Evolutionary conservation across 1,140 invertebrate genomes (phyloP), one percentile per base, ranked within the genome.

Genomic region (Pseudomyrmex dendroicus): DNA sequence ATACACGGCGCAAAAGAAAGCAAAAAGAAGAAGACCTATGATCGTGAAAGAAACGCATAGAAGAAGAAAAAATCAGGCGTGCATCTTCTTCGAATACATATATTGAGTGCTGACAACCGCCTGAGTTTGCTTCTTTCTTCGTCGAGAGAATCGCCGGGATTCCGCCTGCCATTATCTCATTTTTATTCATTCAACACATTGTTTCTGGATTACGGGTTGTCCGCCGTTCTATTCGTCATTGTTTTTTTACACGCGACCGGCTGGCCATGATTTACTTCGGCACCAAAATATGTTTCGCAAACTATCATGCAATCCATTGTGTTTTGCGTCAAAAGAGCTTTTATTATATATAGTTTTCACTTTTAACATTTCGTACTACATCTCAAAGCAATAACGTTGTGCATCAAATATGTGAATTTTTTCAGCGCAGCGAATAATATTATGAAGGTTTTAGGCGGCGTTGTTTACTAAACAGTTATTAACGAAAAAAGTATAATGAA

Each of bases 141-240:
- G 61, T 57, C 44, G 74, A 59, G 54, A 46, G 76, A 76, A 73
- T 59, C 54, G 64, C 70, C 64, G 73, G 25, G 66, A 59, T 46
- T 5, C 70, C 77, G 54, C 61, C 78, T 85, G 84, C 78, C 62
- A 90, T 90, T 89, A 90, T 90, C 85, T 89, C 89, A 89, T 86
- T 90, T 90, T 90, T 90, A 90, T 90, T 90, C 89, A 90, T 89
- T 89, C 87, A 70, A 84, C 82, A 87, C 89, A 90, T 90, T 90
- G 89, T 90, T 90, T 89, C 87, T 90, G 85, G 80, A 90, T 90
- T 90, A 88, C 82, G 74, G 89, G 87, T 86, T 90, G 87, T 87
- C 86, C 73, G 85, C 85, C 82, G 85, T 82, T 77, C 89, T 84
- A 90, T 90, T 90, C 84, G 86, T 90, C 89, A 90, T 87, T 82